Conservation (phyloP, 2,888 invertebrate genomes). For the Neocrepidodera transversa region DNA sequence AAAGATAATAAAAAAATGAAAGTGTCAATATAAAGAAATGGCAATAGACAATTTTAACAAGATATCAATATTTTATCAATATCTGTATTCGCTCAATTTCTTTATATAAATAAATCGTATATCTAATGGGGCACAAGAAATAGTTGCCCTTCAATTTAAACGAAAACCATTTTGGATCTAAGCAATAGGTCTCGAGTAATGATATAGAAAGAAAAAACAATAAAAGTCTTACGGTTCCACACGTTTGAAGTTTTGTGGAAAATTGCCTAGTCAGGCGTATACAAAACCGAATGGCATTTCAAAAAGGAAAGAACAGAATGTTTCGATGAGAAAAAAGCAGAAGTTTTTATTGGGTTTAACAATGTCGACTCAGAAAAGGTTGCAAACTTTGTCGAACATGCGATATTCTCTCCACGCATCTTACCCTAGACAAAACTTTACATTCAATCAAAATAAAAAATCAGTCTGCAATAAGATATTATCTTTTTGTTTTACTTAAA, state of each 20-base stretch:
- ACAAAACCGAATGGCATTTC: slow-evolving; percentile 8
- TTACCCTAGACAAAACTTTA: neutral
- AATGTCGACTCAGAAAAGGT: slow-evolving; percentile 7
- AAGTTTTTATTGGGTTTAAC: slow-evolving; percentile 15
- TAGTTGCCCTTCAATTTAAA: neutral
- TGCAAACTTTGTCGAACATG: neutral
- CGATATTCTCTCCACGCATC: neutral
- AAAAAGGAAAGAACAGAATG: slow-evolving; percentile 5
- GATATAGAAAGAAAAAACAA: slow-evolving; percentile 7
- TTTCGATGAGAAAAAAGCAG: slow-evolving; percentile 11
- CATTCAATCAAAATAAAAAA: neutral
- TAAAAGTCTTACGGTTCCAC: neutral
- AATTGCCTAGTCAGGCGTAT: slow-evolving; percentile 9
- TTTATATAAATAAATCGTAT: neutral
- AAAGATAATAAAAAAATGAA: no score
- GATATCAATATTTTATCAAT: neutral
- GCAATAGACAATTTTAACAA: neutral
- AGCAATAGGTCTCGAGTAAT: slow-evolving; percentile 2
- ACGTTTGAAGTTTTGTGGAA: slow-evolving; percentile 19
- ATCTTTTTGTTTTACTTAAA: no score
- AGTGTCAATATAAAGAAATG: neutral
- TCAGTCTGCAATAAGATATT: no score
- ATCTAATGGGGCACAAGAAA: neutral
- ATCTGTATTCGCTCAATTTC: neutral
- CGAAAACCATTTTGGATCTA: neutral